These are phyloP conservation scores for Idaea straminata DNA, from an alignment of 2,888 invertebrate genomes.

Conservation along the genomic window DNA sequence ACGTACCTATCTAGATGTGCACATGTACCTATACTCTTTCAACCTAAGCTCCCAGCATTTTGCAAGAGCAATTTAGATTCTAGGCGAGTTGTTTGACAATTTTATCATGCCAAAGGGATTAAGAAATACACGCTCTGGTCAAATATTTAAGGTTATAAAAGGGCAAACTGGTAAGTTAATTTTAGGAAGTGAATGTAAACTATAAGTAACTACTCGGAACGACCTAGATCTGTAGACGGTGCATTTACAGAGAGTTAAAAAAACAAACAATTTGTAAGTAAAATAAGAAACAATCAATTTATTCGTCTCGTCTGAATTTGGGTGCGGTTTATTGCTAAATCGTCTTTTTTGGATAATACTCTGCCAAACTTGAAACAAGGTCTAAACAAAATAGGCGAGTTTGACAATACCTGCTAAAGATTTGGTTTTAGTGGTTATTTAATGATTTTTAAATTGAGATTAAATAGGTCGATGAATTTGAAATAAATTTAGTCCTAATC, in stretches of 20 bases:
- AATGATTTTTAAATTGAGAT: not conserved
- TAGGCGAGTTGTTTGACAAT: constrained; percentile 23
- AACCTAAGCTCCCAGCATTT: constrained; percentile 25
- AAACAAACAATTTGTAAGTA: not conserved
- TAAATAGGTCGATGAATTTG: not conserved
- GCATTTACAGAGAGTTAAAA: not conserved
- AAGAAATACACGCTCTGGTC: constrained; percentile 15
- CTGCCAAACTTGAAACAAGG: not conserved
- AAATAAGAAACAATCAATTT: not conserved
- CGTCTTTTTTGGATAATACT: not conserved
- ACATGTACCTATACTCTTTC: not conserved
- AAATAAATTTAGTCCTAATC: not conserved
- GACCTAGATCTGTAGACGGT: not conserved
- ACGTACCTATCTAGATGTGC: not conserved
- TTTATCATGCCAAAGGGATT: constrained; percentile 21
- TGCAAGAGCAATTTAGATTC: constrained; percentile 43
- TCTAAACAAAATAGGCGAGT: not conserved
- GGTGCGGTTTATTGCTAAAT: not conserved
- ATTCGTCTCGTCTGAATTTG: not conserved
- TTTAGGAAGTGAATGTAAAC: constrained; percentile 33
- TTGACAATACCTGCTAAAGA: not conserved
- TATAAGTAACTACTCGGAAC: not conserved
- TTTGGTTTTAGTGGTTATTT: not conserved
- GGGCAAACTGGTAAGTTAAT: constrained; percentile 32
- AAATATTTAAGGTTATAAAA: constrained; percentile 33